Percentiles rank a stretch among this genome's conserved stretches.
Conservation (phyloP, 2,888 invertebrate genomes). For the Leucoma salicis region DNA sequence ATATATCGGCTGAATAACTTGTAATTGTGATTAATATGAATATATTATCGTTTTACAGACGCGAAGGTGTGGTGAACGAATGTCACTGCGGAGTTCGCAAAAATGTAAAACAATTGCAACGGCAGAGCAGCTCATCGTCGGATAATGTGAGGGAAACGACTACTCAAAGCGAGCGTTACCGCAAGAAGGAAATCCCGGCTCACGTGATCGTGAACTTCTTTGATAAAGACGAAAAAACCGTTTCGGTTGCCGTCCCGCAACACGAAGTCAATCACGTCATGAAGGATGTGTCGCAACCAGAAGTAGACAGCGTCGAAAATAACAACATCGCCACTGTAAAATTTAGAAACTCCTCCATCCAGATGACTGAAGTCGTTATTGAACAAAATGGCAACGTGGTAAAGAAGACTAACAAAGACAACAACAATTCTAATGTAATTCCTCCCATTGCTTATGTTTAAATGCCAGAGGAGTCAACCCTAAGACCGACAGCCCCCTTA, state of each 20-base stretch:
- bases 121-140: conserved; percentile 62
- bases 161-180: conserved; percentile 26
- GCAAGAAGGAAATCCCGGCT: conserved; percentile 39
- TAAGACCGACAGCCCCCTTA: too few species aligned
- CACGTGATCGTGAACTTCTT: conserved; percentile 46
- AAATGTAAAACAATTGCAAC: conserved; percentile 45
- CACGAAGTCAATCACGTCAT: not conserved
- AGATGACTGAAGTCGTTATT: conserved; percentile 41
- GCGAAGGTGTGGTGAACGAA: conserved; percentile 49
- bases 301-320: conserved; percentile 25
- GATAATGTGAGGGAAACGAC: conserved; percentile 40
- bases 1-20: too few species aligned
- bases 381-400: conserved; percentile 61
- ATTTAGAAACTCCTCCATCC: not conserved
- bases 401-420: conserved; percentile 3
- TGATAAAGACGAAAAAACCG: conserved; percentile 30
- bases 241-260: conserved; percentile 31
- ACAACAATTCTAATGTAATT: conserved; percentile 39
- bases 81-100: conserved; percentile 64
- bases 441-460: conserved; percentile 54
- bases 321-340: conserved; percentile 42
- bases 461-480: conserved; percentile 12
- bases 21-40: too few species aligned
- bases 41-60: conserved; percentile 37
- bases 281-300: conserved; percentile 6